Evolutionary conservation across 2,888 invertebrate species (phyloP).

Genomic region (Drosophila lacicola): DNA sequence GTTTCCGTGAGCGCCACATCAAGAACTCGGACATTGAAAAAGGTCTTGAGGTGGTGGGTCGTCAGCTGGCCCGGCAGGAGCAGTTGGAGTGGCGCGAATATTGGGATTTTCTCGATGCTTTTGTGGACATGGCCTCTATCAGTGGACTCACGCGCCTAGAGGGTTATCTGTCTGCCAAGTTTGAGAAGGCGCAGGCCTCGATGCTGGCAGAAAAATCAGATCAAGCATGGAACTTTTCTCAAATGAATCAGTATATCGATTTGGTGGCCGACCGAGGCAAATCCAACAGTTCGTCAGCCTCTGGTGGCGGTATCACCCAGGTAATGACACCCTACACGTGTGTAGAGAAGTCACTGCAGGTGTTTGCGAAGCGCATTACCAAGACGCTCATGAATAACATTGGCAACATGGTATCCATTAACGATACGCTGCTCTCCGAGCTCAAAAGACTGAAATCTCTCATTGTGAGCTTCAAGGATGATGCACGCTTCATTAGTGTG

Average conservation of each 20-base stretch:
- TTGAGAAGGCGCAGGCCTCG: constrained; percentile 30
- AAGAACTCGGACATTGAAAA: constrained; percentile 92
- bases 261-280: constrained; percentile 33
- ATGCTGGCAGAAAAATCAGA: constrained; percentile 40
- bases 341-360: constrained; percentile 88
- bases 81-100: constrained; percentile 95
- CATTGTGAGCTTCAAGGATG: constrained; percentile 89
- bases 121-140: constrained; percentile 90
- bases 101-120: constrained; percentile 95
- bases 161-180: constrained; percentile 86
- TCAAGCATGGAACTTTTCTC: constrained; percentile 30
- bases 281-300: not conserved
- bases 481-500: constrained; percentile 88
- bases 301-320: constrained; percentile 56
- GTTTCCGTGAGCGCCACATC: constrained; percentile 84
- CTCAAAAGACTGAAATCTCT: constrained; percentile 89
- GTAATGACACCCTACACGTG: constrained; percentile 85
- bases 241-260: constrained; percentile 58
- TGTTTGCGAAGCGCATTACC: constrained; percentile 90
- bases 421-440: constrained; percentile 88
- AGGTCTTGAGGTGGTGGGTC: constrained; percentile 94
- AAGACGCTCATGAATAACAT: constrained; percentile 87
- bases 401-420: constrained; percentile 86
- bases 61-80: constrained; percentile 89
- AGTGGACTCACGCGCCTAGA: constrained; percentile 92